Evolutionary conservation across 2,888 invertebrate genomes (phyloP).

Genomic region (Apantesis nais): DNA sequence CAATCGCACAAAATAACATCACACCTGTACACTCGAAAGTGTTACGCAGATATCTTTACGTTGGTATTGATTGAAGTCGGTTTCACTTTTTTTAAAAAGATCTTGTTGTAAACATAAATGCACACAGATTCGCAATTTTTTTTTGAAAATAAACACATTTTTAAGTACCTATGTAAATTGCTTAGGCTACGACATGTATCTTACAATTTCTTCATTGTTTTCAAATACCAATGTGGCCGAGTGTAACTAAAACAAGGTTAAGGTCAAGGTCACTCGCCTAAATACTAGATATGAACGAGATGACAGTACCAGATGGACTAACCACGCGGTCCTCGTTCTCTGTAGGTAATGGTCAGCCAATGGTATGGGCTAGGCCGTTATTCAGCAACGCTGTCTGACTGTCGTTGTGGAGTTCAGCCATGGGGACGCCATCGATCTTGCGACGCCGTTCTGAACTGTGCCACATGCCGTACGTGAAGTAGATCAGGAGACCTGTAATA

Average conservation of each 20-base stretch:
- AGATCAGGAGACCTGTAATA: constrained; percentile 88
- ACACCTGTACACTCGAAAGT: too few species aligned
- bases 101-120: background rate
- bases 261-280: constrained; percentile 41
- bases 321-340: constrained; percentile 30
- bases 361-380: constrained; percentile 59
- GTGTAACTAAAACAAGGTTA: background rate
- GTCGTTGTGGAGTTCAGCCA: constrained; percentile 71
- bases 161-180: background rate
- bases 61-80: too few species aligned
- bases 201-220: background rate
- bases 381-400: constrained; percentile 71
- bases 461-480: constrained; percentile 90
- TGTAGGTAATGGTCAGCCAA: constrained; percentile 65
- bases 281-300: constrained; percentile 75
- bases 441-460: constrained; percentile 86
- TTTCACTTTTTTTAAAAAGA: too few species aligned
- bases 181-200: too few species aligned
- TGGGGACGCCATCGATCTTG: constrained; percentile 56
- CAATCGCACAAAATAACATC: too few species aligned
- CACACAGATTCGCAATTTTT: background rate
- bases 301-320: constrained; percentile 67
- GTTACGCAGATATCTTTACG: too few species aligned
- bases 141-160: background rate
- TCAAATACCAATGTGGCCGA: background rate